Evolutionary conservation across 2,888 invertebrate genomes (phyloP), one percentile per base, ranked within the genome.

Genomic region (Thecophora atra): DNA sequence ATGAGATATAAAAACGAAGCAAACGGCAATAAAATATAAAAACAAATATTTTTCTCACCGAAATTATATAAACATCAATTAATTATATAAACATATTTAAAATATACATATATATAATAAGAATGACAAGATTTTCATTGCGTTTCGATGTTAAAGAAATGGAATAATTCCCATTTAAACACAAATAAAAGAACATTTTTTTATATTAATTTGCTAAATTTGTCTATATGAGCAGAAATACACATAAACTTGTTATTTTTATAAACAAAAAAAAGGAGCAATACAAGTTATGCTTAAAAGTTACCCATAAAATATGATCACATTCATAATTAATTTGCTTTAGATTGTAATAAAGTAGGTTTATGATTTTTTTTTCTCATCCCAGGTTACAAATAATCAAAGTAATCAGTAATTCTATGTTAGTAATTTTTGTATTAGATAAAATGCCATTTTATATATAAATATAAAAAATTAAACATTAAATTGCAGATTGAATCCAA

Each of bases 401-500:
- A 47, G 21, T 65, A 44, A 58, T 51, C 51, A 51, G 19, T 70
- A 26, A 81, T 77, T 81, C 78, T 80, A 81, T 73, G 80, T 81
- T 81, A 80, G 80, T 80, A 81, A 60, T 60, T 70, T 77, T 81
- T 81, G 80, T 79, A 81, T 83, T 82, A 83, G 82, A 80, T 79
- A 81, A 80, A 82, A 82, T 81, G 82, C 82, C 82, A 82, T 82
- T 82, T 83, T 83, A n/a, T 83, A 81, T 82, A 82, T 81, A 80
- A 80, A 80, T 81, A 81, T 71, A 74, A 74, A 77, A 74, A 74
- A 76, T 74, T 73, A 74, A 77, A 76, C 75, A 65, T 71, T 60
- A 42, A 74, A 66, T 66, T 68, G 26, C 58, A 73, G 63, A 70
- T 47, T 66, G 24, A 28, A 58, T n/a, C 73, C 63, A 58, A 75